These are phyloP conservation scores for Patella pellucida DNA, from an alignment of 2,888 invertebrate species.

Conservation along the genomic window DNA sequence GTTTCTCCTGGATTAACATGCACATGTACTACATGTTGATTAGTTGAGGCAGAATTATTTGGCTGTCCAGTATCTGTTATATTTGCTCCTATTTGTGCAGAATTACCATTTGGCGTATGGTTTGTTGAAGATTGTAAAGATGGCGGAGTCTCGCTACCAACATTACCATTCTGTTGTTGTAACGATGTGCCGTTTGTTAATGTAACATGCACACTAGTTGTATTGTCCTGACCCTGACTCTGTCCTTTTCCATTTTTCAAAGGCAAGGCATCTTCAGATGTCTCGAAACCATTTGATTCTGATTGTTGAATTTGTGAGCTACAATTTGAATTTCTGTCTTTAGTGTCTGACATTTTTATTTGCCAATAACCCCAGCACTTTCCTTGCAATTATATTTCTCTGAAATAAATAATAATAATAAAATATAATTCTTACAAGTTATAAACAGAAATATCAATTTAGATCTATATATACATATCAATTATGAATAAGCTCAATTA, in stretches of 20 bases:
- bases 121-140: neutral
- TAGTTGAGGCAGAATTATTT: neutral
- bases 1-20: conserved; percentile 85
- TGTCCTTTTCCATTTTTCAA: neutral
- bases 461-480: too few relatives aligned
- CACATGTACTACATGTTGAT: conserved; percentile 80
- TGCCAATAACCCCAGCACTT: too few relatives aligned
- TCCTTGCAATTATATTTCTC: too few relatives aligned
- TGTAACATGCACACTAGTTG: neutral
- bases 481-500: too few relatives aligned
- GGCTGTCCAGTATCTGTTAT: neutral
- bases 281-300: neutral
- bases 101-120: neutral
- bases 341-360: conserved; percentile 4
- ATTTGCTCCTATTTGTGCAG: neutral
- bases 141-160: neutral
- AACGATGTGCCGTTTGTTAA: neutral
- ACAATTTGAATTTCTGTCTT: conserved; percentile 6
- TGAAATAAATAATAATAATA: too few relatives aligned
- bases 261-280: neutral
- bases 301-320: neutral
- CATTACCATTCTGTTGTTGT: conserved; percentile 6
- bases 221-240: neutral
- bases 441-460: too few relatives aligned
- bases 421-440: too few relatives aligned